phyloP scores from a whole-genome alignment of 2,888 invertebrate species.

The Gandaritis pyraliata region DNA sequence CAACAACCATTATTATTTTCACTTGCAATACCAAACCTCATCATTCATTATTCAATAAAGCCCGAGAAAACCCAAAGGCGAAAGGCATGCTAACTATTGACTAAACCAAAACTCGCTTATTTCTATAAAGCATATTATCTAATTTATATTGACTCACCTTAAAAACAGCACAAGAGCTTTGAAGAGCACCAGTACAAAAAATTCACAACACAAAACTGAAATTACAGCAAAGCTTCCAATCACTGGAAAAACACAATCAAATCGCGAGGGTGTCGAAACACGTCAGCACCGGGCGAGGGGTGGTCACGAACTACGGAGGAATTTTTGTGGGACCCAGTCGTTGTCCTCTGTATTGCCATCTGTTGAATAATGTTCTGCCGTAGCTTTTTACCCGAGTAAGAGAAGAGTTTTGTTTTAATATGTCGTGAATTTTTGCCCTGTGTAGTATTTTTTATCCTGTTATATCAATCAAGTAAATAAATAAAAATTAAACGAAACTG shows the following conservation, averaged over 20 bases:
- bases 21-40: not conserved
- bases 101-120: not conserved
- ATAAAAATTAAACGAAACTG: too few relatives aligned
- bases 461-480: too few relatives aligned
- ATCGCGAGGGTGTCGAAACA: conserved; percentile 5
- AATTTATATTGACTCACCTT: conserved; percentile 16
- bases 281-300: conserved; percentile 32
- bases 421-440: too few relatives aligned
- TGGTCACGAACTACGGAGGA: conserved; percentile 43
- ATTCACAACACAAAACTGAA: conserved; percentile 16
- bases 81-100: conserved; percentile 1
- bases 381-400: conserved; percentile 3
- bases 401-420: not conserved
- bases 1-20: not conserved
- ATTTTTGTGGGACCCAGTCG: conserved; percentile 46
- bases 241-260: conserved; percentile 25
- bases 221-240: conserved; percentile 6
- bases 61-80: conserved; percentile 4
- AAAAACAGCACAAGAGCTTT: conserved; percentile 10
- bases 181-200: conserved; percentile 8
- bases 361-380: conserved; percentile 3
- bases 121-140: not conserved
- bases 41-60: conserved; percentile 6
- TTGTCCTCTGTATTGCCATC: conserved; percentile 40
- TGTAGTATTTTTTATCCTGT: too few relatives aligned